Percentiles rank a stretch among this genome's conserved stretches.
phyloP scores from a whole-genome alignment of 2,797 vertebrate species.

The Ptychadena robeensis region DNA sequence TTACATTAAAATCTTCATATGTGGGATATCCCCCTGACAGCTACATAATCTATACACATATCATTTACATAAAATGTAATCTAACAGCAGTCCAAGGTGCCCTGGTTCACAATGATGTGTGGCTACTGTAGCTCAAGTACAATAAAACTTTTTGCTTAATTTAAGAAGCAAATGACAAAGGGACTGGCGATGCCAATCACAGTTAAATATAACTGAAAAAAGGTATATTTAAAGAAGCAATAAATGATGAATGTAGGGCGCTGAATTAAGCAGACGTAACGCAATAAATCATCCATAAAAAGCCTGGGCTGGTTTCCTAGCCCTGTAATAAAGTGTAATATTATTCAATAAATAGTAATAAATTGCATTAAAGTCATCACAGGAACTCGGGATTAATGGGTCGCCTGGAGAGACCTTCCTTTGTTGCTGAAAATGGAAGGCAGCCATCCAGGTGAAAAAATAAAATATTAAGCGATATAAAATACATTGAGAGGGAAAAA shows the following conservation, averaged over 20 bases:
- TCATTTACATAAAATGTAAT: slow-evolving; percentile 41
- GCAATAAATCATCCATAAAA: slow-evolving; percentile 40
- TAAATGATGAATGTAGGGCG: slow-evolving; percentile 12
- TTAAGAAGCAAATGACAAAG: slow-evolving; percentile 25
- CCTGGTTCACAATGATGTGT: slow-evolving; percentile 17
- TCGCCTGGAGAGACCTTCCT: slow-evolving; percentile 21
- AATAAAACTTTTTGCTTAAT: slow-evolving; percentile 33
- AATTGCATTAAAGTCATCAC: slow-evolving; percentile 20
- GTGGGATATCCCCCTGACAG: slow-evolving; percentile 26
- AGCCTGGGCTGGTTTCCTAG: background rate
- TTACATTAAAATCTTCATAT: slow-evolving; percentile 39
- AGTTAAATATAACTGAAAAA: slow-evolving; percentile 18
- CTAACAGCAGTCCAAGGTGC: slow-evolving; percentile 11
- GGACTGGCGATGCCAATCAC: slow-evolving; percentile 10
- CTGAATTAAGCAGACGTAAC: slow-evolving; percentile 8
- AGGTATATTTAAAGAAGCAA: background rate
- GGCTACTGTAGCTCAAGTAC: slow-evolving; percentile 12
- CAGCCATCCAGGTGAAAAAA: slow-evolving; percentile 14
- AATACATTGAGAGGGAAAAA: slow-evolving; percentile 30
- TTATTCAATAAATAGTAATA: slow-evolving; percentile 29
- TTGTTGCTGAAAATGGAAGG: slow-evolving; percentile 21
- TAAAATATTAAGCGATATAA: slow-evolving; percentile 32
- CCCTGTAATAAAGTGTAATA: slow-evolving; percentile 11
- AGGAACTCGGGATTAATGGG: slow-evolving; percentile 26
- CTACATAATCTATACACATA: slow-evolving; percentile 16